Conservation (phyloP, 2,113 vertebrate genomes). For the Equus przewalskii region DNA sequence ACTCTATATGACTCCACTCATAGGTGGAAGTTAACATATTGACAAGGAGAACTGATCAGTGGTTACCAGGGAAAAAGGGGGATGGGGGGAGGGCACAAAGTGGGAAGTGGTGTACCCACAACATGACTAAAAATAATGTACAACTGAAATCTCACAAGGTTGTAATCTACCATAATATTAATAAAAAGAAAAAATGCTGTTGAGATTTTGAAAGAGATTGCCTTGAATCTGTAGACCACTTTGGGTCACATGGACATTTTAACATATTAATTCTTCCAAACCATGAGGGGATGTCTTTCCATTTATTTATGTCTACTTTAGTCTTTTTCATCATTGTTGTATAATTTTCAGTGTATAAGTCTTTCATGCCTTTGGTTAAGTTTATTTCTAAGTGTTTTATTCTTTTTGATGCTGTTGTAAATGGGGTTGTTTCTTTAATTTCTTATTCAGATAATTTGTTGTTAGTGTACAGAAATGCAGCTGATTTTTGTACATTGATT, state of each 20-base stretch:
- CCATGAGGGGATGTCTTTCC: neutral
- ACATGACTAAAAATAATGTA: no score
- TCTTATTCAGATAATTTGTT: neutral
- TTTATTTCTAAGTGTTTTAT: neutral
- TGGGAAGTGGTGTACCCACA: no score
- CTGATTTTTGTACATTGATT: neutral
- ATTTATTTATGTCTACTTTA: neutral
- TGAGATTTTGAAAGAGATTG: neutral
- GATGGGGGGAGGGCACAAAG: no score
- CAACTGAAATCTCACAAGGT: no score
- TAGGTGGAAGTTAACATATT: no score
- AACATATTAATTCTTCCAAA: neutral
- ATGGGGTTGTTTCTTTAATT: neutral
- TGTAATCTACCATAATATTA: no score
- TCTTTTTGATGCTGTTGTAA: neutral
- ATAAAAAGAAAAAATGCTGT: neutral
- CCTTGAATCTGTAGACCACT: neutral
- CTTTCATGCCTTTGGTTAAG: neutral
- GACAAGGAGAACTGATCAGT: no score
- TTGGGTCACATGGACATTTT: neutral
- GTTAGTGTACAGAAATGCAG: neutral
- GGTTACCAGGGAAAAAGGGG: no score
- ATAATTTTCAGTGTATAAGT: neutral
- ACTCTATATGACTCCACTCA: no score
- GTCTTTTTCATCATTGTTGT: neutral